Conservation (phyloP, 2,797 vertebrate genomes). For the Benthosema pterotum region DNA sequence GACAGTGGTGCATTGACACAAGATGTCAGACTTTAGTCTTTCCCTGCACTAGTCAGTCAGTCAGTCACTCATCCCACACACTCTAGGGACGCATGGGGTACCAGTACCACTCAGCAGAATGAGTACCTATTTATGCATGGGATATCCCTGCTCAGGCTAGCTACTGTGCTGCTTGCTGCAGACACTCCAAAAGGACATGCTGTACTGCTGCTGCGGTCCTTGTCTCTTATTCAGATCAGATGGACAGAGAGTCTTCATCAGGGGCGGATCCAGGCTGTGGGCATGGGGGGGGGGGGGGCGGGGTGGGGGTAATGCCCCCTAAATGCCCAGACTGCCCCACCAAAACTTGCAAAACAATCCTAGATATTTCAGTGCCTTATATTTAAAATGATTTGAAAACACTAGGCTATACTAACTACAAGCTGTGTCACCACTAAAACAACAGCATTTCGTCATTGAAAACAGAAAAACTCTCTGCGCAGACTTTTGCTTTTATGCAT, state of each 20-base stretch:
- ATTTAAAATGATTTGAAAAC: too few relatives aligned
- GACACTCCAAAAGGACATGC: conserved; percentile 17
- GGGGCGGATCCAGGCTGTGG: too few relatives aligned
- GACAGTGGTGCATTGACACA: conserved; percentile 45
- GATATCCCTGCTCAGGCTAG: conserved; percentile 27
- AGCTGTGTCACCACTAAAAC: too few relatives aligned
- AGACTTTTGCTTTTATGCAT: too few relatives aligned
- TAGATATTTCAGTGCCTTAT: too few relatives aligned
- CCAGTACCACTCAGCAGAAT: conserved; percentile 31
- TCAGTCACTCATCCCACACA: conserved; percentile 28
- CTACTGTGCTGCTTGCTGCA: not conserved
- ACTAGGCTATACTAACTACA: too few relatives aligned
- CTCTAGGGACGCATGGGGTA: conserved; percentile 1
- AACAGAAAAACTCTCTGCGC: too few relatives aligned
- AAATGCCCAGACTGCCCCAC: too few relatives aligned
- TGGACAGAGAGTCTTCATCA: conserved; percentile 3
- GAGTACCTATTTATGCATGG: conserved; percentile 13
- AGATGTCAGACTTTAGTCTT: conserved; percentile 37
- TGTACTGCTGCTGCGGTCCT: conserved; percentile 29
- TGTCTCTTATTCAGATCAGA: conserved; percentile 18
- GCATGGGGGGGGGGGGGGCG: too few relatives aligned
- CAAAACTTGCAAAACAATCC: too few relatives aligned
- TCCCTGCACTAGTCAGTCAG: conserved; percentile 32
- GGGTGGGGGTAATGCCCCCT: too few relatives aligned
- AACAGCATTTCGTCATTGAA: too few relatives aligned